phyloP scores from a whole-genome alignment of 2,113 vertebrate species.

The Zeus faber region DNA sequence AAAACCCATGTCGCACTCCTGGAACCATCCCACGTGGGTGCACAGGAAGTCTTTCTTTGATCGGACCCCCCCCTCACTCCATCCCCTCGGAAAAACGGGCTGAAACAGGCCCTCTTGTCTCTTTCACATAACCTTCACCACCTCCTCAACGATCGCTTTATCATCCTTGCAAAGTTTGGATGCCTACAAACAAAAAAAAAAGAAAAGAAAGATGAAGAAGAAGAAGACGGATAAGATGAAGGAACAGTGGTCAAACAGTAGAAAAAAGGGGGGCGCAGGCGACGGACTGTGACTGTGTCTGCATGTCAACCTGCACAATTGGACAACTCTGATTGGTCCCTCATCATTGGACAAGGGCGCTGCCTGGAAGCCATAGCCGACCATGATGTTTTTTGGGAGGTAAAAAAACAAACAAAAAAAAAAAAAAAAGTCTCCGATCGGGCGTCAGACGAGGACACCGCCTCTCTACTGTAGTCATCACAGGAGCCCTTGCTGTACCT shows the following conservation, averaged over 20 bases:
- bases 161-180: conserved; percentile 23
- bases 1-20: conserved; percentile 19
- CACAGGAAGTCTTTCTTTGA: conserved; percentile 21
- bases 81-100: conserved; percentile 18
- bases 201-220: not conserved
- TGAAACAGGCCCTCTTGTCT: conserved; percentile 1
- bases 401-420: too few relatives aligned
- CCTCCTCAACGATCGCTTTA: conserved; percentile 12
- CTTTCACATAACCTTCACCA: conserved; percentile 13
- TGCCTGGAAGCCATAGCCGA: conserved; percentile 78
- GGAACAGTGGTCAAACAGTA: not conserved
- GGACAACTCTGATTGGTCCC: conserved; percentile 75
- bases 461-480: conserved; percentile 90
- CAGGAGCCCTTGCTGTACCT: conserved; percentile 92
- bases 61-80: conserved; percentile 22
- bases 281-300: conserved; percentile 75
- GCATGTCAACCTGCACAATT: conserved; percentile 58
- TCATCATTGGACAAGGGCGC: conserved; percentile 74
- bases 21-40: conserved; percentile 28
- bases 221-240: not conserved
- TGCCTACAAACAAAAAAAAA: conserved; percentile 16
- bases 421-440: conserved; percentile 77
- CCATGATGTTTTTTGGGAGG: conserved; percentile 70
- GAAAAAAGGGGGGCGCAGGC: conserved; percentile 20
- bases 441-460: conserved; percentile 75